A percentile compares a stretch with the other conserved stretches of the same genome.
These are phyloP conservation scores for Ciconia boyciana DNA, from an alignment of 2,113 vertebrate species.

Conservation along the genomic window DNA sequence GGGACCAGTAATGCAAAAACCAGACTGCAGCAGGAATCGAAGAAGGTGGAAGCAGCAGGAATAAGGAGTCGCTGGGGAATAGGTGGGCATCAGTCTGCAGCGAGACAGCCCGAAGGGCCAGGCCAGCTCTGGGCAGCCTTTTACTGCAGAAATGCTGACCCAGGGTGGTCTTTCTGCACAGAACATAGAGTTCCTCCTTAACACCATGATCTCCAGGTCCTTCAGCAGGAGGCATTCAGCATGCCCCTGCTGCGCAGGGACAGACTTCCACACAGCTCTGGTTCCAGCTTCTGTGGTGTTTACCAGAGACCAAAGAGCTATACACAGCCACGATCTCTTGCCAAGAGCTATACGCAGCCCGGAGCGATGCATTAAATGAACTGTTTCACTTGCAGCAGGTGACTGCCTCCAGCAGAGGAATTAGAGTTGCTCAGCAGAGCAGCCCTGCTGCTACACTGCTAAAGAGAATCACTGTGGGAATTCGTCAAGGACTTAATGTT, in stretches of 20 bases:
- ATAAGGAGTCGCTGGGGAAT: neutral
- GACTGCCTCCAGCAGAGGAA: neutral
- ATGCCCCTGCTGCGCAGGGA: accelerated
- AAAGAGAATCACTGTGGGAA: neutral
- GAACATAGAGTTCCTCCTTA: neutral
- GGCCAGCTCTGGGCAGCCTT: neutral
- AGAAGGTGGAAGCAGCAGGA: neutral
- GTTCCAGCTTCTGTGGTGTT: neutral
- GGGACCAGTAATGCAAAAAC: neutral
- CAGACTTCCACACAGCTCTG: neutral
- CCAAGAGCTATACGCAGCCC: neutral
- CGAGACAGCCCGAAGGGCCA: accelerated
- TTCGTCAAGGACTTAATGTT: neutral
- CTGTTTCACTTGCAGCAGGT: neutral
- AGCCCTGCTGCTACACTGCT: neutral
- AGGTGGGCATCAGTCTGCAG: too few relatives aligned
- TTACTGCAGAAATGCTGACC: too few relatives aligned
- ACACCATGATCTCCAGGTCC: accelerated
- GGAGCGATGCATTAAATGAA: neutral
- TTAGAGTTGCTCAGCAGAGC: neutral
- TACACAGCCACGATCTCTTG: neutral
- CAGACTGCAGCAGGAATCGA: neutral
- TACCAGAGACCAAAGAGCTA: neutral
- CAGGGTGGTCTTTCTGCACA: neutral
- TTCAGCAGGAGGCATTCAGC: neutral